These are phyloP conservation scores for Drosophila bocki DNA, from an alignment of 1,140 invertebrate genomes.

Conservation along the genomic window DNA sequence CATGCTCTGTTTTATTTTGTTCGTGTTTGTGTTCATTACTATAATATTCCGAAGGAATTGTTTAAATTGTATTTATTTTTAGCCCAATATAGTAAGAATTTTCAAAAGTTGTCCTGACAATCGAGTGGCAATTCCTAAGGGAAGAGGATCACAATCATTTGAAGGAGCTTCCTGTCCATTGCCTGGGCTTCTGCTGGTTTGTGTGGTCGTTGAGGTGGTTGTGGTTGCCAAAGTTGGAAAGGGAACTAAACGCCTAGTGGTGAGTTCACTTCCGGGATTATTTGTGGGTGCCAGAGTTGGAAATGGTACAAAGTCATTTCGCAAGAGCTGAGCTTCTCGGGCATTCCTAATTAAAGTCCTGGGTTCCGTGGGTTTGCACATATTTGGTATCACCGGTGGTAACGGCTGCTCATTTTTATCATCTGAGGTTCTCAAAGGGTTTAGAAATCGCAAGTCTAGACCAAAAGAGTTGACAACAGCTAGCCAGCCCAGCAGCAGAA, in stretches of 20 bases:
- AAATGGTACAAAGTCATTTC: neutral
- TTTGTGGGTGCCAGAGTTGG: neutral
- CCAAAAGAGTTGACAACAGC: slow-evolving; percentile 4
- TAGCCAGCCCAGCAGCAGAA: slow-evolving; percentile 9
- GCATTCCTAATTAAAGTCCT: neutral
- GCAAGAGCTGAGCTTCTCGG: neutral
- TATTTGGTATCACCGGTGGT: neutral
- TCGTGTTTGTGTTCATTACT: neutral
- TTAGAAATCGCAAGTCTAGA: slow-evolving; percentile 3
- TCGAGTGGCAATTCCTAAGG: slow-evolving; percentile 17
- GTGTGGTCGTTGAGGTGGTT: neutral
- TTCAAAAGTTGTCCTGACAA: slow-evolving; percentile 38
- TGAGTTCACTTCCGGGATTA: neutral
- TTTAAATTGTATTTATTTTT: neutral
- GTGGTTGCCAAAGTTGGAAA: neutral
- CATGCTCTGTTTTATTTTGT: neutral
- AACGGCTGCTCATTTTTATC: neutral
- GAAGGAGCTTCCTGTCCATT: neutral
- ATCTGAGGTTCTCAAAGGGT: neutral
- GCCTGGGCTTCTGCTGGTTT: neutral
- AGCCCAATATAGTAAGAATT: slow-evolving; percentile 31
- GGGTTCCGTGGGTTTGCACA: neutral
- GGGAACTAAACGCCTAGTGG: neutral
- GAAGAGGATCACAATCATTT: slow-evolving; percentile 1
- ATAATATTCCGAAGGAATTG: neutral